Evolutionary conservation across 1,140 invertebrate species (phyloP), one percentile per base, ranked within the genome.

Genomic region (Pseudomyrmex flavicornis): DNA sequence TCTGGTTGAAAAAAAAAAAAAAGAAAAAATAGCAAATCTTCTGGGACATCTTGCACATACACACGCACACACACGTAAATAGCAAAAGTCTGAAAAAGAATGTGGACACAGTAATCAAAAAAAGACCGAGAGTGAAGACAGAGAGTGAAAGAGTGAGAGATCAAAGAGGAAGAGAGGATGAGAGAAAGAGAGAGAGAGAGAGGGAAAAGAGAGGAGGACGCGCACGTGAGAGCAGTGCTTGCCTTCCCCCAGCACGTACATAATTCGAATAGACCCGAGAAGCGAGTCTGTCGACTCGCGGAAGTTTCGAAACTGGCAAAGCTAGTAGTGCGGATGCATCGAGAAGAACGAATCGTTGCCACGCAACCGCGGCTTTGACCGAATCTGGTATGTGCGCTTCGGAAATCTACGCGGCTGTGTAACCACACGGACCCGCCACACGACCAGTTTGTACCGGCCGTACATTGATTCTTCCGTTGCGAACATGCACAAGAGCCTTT

Each of bases 271-370:
- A 48, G 22, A 72, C 22, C 35, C 54, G n/a, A 17, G n/a, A 17
- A 61, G 20, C 13, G 65, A 2, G 35, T 70, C 66, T 12, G 44
- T 22, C 54, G 65, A 70, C 10, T 59, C 54, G 3, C 66, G 65
- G 22, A 86, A 35, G 65, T 73, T 80, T 68, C 61, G 35, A 35
- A 69, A 17, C 12, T 44, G 17, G 54, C 44, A 17, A 50, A 50
- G 8, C 10, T 26, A 9, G 15, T 35, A 48, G 35, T 66, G 52
- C 52, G 52, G n/a, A 13, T 20, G 65, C 70, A 65, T 61, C 68
- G 68, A 17, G 48, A 48, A 68, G 77, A 69, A 77, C n/a, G 13
- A 70, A 68, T 73, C 59, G 84, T 87, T 73, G 86, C 79, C 66
- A n/a, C 8, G 79, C 61, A 63, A 68, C 50, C 44, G 80, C 65